Conservation (phyloP, 2,113 vertebrate species). For the Emberiza fucata region DNA sequence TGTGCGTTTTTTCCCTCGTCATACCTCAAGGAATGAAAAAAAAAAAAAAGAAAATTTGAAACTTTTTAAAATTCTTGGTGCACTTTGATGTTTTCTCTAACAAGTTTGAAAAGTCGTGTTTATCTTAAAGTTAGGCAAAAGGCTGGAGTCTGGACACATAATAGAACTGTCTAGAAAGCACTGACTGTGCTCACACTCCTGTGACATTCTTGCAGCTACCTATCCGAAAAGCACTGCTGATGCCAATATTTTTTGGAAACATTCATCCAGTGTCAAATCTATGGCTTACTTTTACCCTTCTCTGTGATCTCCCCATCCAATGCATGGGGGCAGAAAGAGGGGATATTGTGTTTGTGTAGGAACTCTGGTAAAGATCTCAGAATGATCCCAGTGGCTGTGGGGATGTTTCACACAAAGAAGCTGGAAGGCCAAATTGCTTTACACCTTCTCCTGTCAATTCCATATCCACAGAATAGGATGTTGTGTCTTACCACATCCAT, state of each 20-base stretch:
- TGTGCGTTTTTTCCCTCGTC: background rate
- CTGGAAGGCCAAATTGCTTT: background rate
- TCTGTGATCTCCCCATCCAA: background rate
- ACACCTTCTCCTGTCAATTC: fast-evolving
- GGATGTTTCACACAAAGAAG: background rate
- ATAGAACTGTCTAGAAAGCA: background rate
- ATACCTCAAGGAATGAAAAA: background rate
- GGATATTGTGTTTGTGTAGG: fast-evolving
- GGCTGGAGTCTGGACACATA: background rate
- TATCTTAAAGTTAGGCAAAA: background rate
- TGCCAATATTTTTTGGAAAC: background rate
- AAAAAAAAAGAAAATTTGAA: background rate
- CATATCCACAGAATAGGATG: fast-evolving
- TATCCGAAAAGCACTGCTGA: background rate
- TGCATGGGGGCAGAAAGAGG: background rate
- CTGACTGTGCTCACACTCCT: background rate
- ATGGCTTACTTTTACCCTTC: background rate
- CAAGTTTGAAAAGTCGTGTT: background rate
- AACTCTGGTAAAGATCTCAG: background rate
- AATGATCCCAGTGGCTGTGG: background rate
- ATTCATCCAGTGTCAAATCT: background rate
- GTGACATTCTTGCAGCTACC: background rate
- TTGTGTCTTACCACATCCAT: too few relatives aligned
- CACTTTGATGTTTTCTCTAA: background rate
- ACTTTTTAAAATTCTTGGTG: background rate